Base-by-base conservation (phyloP, 2,888 invertebrate genomes). In the Dioctria rufipes region DNA sequence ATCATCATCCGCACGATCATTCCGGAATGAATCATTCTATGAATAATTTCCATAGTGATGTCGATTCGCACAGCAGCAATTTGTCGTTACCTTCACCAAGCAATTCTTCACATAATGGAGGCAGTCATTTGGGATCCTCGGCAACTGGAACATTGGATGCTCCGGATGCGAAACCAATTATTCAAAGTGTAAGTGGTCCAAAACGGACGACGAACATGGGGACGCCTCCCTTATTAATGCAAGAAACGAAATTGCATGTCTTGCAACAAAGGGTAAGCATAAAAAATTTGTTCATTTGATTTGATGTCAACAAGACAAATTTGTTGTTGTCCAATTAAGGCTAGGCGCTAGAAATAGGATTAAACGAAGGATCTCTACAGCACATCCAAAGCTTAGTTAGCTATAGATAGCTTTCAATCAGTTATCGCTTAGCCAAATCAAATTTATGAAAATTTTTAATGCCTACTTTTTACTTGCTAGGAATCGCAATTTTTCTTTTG, bases 221-320 rank as follows among this genome's bases (percentile, higher is more conserved):
- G 91, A 92, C 89, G 90, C 92, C 89, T 91, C 92, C 89, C 91
- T 90, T 85, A 77, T 75, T 88, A 84, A 25, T 25, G 25, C 87
- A 87, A 82, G 87, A 92, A 88, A 92, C 92, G 87, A 91, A 92
- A 89, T 92, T 92, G 86, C 91, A 91, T 89, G 92, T 95, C 90
- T 93, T 96, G 89, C 95, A 95, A 89, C 94, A 94, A 91, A 93
- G 95, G 95, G 96, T 96, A 94, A 95, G 95, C 93, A 92, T 88
- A 78, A 82, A 84, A 84, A 83, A 78, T 73, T 83, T 81, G 37
- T 61, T 87, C 37, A 81, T 83, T 83, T 82, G 80, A 81, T 83
- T 84, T 83, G 80, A 80, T 69, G 79, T 51, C 37, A 63, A 43
- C 9, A n/a, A 49, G 40, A 54, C 2, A 54, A 11, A 54, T 11